Percentiles rank a stretch among this genome's conserved stretches.
These are phyloP conservation scores for Xyrauchen texanus DNA, from an alignment of 2,113 vertebrate genomes.

Conservation along the genomic window DNA sequence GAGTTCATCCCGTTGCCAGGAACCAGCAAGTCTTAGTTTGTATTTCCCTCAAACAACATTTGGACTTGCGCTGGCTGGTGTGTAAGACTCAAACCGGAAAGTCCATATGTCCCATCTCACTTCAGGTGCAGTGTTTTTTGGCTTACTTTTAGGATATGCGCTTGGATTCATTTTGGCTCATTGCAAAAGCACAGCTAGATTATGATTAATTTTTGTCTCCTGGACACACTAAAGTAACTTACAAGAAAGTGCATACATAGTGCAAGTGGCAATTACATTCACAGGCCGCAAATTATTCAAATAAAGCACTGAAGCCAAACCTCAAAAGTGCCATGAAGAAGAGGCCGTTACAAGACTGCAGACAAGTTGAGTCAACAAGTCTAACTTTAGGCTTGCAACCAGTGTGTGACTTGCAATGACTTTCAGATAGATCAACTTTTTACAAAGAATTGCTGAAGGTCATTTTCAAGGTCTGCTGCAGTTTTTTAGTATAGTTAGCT, in stretches of 20 bases:
- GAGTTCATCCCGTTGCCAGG: constrained; percentile 59
- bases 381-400: too few species aligned
- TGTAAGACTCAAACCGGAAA: constrained; percentile 46
- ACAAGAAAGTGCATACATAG: not conserved
- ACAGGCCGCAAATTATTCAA: not conserved
- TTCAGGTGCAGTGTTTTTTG: constrained; percentile 46
- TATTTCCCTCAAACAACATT: constrained; percentile 65
- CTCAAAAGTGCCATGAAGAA: constrained; percentile 30
- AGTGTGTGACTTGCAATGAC: too few species aligned
- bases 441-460: too few species aligned
- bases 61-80: constrained; percentile 57
- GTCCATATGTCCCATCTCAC: constrained; percentile 54
- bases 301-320: not conserved
- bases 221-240: not conserved
- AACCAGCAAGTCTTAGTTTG: constrained; percentile 63
- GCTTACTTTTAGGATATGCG: not conserved
- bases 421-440: too few species aligned
- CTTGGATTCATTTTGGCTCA: not conserved
- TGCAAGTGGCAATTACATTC: not conserved
- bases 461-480: too few species aligned
- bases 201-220: not conserved
- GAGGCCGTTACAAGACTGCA: not conserved
- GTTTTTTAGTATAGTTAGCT: too few species aligned
- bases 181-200: not conserved
- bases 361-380: too few species aligned